Base-by-base conservation (phyloP, 2,113 vertebrate species). In the Origma solitaria region DNA sequence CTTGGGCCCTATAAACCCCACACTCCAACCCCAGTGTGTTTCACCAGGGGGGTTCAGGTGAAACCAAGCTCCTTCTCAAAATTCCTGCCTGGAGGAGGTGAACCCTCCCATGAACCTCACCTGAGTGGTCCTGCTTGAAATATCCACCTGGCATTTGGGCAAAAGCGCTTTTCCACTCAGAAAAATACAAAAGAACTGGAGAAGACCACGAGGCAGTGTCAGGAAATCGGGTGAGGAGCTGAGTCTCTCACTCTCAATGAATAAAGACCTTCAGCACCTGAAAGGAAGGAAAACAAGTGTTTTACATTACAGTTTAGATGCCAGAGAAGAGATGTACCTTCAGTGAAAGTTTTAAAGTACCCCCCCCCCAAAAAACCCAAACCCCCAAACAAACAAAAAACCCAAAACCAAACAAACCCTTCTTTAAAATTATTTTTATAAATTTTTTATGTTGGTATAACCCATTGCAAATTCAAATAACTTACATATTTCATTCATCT, bases 341-440 rank as follows among this genome's bases (percentile, higher is more conserved):
- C 56, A 21, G 17, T 15, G 61, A 86, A 57, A 49, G 25, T 33
- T 62, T 61, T 17, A 62, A 23, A 49, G 11, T 24, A 42, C 6
- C 2, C 18, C 37, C 8, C 19, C 5, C 23, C 1, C 6, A 38
- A 51, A 42, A 53, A 13, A 44, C 22, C n/a, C n/a, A 51, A 75
- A 27, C 33, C 20, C 12, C 24, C 22, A 37, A 42, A 42, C 3
- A 10, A 42, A 11, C 15, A 37, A 54, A 42, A 56, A 31, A 2
- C 1, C 9, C 38, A 1, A 62, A 44, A 18, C 15, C 5, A 28
- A 65, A 40, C 2, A 54, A 24, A 3, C 3, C 2, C 13, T 19
- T 11, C 2, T 4, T 4, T 31, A 49, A 49, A 22, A 42, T 11
- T 40, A 0, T 22, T 38, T 25, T 27, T 23, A 33, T 42, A 5